Percentiles rank a stretch among this genome's conserved stretches.
phyloP scores from a whole-genome alignment of 2,888 invertebrate genomes.

The Scaptomyza reducta region DNA sequence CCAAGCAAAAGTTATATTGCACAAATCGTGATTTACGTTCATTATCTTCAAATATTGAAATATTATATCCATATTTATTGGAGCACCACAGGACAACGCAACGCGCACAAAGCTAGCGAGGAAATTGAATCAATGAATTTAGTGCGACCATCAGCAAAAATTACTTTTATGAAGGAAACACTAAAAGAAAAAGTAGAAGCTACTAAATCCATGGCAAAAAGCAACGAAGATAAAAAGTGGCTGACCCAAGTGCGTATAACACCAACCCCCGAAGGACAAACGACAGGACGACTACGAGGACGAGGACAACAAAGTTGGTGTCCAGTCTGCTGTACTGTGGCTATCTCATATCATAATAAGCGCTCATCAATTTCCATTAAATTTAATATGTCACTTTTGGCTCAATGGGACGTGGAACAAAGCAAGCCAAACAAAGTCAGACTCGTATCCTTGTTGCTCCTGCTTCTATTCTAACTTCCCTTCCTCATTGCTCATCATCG shows the following conservation, averaged over 20 bases:
- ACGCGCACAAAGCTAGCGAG: slow-evolving; percentile 58
- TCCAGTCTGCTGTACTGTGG: slow-evolving; percentile 20
- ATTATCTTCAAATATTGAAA: slow-evolving; percentile 72
- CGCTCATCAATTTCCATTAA: slow-evolving; percentile 83
- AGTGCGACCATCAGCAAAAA: slow-evolving; percentile 75
- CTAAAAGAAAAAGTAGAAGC: slow-evolving; percentile 8
- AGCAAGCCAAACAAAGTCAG: slow-evolving; percentile 35
- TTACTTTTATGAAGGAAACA: slow-evolving; percentile 73
- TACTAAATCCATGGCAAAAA: slow-evolving; percentile 42
- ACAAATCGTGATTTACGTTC: slow-evolving; percentile 64
- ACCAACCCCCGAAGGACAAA: slow-evolving; percentile 36
- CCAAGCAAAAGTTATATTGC: slow-evolving; percentile 19
- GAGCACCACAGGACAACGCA: slow-evolving; percentile 11
- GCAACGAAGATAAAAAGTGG: slow-evolving; percentile 26
- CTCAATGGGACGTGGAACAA: slow-evolving; percentile 54
- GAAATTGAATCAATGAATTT: slow-evolving; percentile 78
- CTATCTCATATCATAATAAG: slow-evolving; percentile 82
- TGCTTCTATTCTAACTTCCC: not conserved
- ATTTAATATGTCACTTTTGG: slow-evolving; percentile 81
- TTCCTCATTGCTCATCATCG: slow-evolving; percentile 45
- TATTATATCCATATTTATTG: slow-evolving; percentile 75
- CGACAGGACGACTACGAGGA: not conserved
- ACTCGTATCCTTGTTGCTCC: slow-evolving; percentile 7
- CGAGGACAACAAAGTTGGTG: slow-evolving; percentile 17
- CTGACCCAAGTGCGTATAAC: slow-evolving; percentile 30